Evolutionary conservation across 2,113 vertebrate species (phyloP), one percentile per base, ranked within the genome.

Genomic region (Thamnaconus septentrionalis): DNA sequence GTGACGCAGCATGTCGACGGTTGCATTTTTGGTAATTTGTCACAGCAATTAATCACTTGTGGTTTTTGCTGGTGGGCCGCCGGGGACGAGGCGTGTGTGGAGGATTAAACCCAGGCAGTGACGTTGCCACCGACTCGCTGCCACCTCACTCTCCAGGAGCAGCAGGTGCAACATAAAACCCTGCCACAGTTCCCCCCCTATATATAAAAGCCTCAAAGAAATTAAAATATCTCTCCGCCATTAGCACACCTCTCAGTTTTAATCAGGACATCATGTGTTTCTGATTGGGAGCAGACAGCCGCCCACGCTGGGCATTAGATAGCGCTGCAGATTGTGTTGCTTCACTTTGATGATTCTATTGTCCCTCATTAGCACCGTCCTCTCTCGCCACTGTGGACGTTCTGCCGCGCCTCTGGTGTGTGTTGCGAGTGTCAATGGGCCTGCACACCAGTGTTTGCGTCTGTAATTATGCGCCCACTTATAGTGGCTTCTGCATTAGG

Each of bases 291-390:
- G 52, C 18, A 10, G 56, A 75, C 65, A 68, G 59, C 66, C 56
- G 59, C 49, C 43, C 79, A 73, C 67, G 48, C 10, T 3, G 52
- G 68, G 56, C 53, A 64, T 69, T 53, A 45, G 53, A 59, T 52
- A 41, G 48, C 75, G 43, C 57, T 65, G 69, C 79, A 73, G 73
- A 80, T 66, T 80, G 79, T 65, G 66, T 69, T 71, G 59, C 59
- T 71, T 76, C 48, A 56, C 41, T 62, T 49, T 64, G 76, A 80
- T 71, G 71, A 79, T 59, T 68, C 53, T 66, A 50, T 78, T 80
- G 72, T 69, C 75, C 56, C 43, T 47, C 54, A 61, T 80, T 68
- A 70, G 59, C 46, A 50, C 31, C 12, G 31, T 7, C 8, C 48
- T 59, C 47, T 45, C 39, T 12, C 51, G 41, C 53, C 59, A 39